These are phyloP conservation scores for Zaprionus lineosus DNA, from an alignment of 2,888 invertebrate genomes.

Conservation along the genomic window DNA sequence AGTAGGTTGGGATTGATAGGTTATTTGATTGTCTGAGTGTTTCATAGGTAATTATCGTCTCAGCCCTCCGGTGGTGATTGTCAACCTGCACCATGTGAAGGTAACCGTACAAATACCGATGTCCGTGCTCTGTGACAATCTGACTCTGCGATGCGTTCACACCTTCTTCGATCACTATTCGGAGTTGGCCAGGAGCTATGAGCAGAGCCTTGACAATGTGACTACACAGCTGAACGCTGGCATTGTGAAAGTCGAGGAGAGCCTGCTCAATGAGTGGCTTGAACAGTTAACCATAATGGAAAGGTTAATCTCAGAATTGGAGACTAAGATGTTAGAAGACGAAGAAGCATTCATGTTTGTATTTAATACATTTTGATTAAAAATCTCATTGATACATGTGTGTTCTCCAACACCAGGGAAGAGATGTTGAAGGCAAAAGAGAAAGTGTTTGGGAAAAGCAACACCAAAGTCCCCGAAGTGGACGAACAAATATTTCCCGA, in stretches of 20 bases:
- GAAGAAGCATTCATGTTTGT: slow-evolving; percentile 49
- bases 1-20: slow-evolving; percentile 48
- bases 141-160: slow-evolving; percentile 73
- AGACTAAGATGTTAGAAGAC: slow-evolving; percentile 44
- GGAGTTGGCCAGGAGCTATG: slow-evolving; percentile 57
- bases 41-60: neutral
- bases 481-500: slow-evolving; percentile 57
- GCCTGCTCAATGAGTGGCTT: slow-evolving; percentile 67
- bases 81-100: slow-evolving; percentile 56
- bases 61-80: slow-evolving; percentile 36
- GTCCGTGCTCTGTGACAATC: slow-evolving; percentile 65
- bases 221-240: slow-evolving; percentile 41
- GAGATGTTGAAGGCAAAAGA: too few relatives aligned
- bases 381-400: too few relatives aligned
- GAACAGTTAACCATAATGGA: slow-evolving; percentile 61
- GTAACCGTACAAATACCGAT: slow-evolving; percentile 64
- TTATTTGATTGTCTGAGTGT: too few relatives aligned
- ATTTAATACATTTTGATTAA: too few relatives aligned
- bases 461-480: slow-evolving; percentile 53
- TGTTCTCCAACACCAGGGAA: too few relatives aligned
- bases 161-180: slow-evolving; percentile 77
- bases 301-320: slow-evolving; percentile 50
- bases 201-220: slow-evolving; percentile 6
- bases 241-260: slow-evolving; percentile 56
- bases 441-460: neutral